Conservation (phyloP, 2,797 vertebrate species). For the Myotis planiceps region DNA sequence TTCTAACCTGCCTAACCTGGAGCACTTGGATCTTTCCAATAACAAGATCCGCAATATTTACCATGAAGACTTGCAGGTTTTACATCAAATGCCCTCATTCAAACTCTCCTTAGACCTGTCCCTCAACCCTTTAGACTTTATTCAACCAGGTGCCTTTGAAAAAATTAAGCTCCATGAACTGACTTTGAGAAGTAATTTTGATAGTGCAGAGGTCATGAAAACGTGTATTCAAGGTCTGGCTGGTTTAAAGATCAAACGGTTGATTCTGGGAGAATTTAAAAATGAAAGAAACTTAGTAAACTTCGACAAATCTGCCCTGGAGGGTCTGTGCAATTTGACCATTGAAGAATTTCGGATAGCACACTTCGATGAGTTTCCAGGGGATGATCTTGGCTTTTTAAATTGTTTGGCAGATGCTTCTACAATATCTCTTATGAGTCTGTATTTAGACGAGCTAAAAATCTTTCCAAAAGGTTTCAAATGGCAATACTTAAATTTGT, state of each 20-base stretch:
- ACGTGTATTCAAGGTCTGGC: slow-evolving; percentile 81
- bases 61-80: slow-evolving; percentile 78
- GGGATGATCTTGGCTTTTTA: slow-evolving; percentile 62
- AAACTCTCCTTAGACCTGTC: slow-evolving; percentile 88
- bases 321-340: slow-evolving; percentile 84
- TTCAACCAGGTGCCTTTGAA: slow-evolving; percentile 83
- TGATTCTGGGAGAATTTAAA: slow-evolving; percentile 85
- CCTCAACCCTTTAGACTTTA: slow-evolving; percentile 84
- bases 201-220: slow-evolving; percentile 73
- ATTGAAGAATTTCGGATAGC: slow-evolving; percentile 84
- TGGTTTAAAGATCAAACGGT: slow-evolving; percentile 82
- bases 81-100: slow-evolving; percentile 66
- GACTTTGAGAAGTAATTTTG: slow-evolving; percentile 84
- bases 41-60: slow-evolving; percentile 86
- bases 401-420: slow-evolving; percentile 82
- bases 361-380: rapidly evolving
- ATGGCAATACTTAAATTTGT: slow-evolving; percentile 79
- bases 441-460: rapidly evolving
- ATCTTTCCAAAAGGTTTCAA: slow-evolving; percentile 16
- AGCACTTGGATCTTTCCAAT: slow-evolving; percentile 83
- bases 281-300: background rate
- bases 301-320: slow-evolving; percentile 64
- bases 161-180: slow-evolving; percentile 82
- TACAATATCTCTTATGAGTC: slow-evolving; percentile 77
- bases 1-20: slow-evolving; percentile 79